Evolutionary conservation across 2,888 invertebrate genomes (phyloP).

Genomic region (Electrophaes corylata): DNA sequence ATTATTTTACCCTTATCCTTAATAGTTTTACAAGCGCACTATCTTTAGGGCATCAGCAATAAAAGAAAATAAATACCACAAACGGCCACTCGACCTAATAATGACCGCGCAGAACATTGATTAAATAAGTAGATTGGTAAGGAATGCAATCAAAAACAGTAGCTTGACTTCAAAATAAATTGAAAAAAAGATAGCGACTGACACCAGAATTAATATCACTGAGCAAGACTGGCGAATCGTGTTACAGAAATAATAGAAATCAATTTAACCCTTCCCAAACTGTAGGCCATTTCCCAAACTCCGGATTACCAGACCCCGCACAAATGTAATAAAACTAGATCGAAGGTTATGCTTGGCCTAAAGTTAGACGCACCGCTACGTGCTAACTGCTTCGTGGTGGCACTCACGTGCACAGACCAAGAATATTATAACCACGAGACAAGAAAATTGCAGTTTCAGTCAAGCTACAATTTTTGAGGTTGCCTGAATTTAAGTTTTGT

Average conservation of each 20-base stretch:
- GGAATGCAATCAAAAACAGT: too few species aligned
- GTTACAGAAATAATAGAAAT: conserved; percentile 6
- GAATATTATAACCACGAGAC: conserved; percentile 11
- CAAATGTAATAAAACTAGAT: conserved; percentile 35
- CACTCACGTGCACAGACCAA: conserved; percentile 49
- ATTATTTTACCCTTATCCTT: too few species aligned
- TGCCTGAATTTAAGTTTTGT: too few species aligned
- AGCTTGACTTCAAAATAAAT: not conserved
- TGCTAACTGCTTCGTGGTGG: conserved; percentile 50
- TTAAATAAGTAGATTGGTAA: too few species aligned
- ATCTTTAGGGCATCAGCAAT: too few species aligned
- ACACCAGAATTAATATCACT: not conserved
- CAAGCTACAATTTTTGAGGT: too few species aligned
- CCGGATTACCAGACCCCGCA: conserved; percentile 4
- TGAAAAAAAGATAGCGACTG: not conserved
- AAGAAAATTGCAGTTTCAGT: not conserved
- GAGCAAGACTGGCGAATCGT: not conserved
- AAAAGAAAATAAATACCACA: too few species aligned
- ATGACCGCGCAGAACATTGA: too few species aligned
- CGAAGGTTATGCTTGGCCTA: conserved; percentile 36
- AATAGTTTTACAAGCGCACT: too few species aligned
- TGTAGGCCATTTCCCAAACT: not conserved
- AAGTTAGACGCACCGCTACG: conserved; percentile 51
- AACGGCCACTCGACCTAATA: too few species aligned
- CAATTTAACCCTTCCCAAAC: conserved; percentile 8